Evolutionary conservation across 2,797 vertebrate genomes (phyloP).

Genomic region (Pterois miles): DNA sequence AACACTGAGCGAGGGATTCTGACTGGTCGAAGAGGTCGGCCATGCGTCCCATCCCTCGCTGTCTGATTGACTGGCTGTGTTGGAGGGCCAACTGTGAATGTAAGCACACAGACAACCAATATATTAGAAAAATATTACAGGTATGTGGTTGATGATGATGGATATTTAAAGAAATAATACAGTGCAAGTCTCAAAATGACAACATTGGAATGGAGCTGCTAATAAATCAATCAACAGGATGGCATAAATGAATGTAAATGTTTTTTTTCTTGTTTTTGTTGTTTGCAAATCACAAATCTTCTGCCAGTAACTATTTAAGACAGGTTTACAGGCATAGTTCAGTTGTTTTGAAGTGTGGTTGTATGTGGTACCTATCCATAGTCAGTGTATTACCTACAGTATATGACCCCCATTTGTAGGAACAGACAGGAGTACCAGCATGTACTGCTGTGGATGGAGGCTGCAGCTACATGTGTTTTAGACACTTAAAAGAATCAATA

Average conservation of each 20-base stretch:
- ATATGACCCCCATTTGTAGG: no score
- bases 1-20: conserved; percentile 92
- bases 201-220: background rate
- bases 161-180: background rate
- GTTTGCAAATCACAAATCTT: background rate
- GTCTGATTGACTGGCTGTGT: conserved; percentile 87
- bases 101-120: fast-evolving
- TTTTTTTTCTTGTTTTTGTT: no score
- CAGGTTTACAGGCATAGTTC: no score
- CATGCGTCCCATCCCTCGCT: conserved; percentile 95
- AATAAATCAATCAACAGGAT: background rate
- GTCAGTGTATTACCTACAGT: no score
- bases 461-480: no score
- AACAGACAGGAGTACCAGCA: no score
- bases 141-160: background rate
- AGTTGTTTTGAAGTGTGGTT: no score
- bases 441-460: no score
- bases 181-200: background rate
- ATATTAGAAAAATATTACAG: background rate
- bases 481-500: no score
- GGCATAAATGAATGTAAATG: background rate
- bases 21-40: conserved; percentile 88
- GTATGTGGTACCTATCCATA: no score
- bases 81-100: conserved; percentile 90
- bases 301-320: background rate